Conservation (phyloP, 2,113 vertebrate species). For the Dascyllus trimaculatus region DNA sequence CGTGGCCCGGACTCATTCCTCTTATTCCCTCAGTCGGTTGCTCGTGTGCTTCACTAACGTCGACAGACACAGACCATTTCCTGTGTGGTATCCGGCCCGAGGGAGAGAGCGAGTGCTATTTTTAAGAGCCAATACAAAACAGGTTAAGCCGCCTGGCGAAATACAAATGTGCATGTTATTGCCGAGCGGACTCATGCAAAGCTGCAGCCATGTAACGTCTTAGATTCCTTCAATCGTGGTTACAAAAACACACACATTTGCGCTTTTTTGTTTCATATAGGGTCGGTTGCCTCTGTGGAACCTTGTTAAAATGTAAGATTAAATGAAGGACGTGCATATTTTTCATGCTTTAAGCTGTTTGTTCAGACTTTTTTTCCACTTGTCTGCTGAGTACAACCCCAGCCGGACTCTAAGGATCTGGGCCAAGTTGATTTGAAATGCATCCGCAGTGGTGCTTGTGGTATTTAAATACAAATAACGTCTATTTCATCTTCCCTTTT, state of each 20-base stretch:
- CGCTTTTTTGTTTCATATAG: not conserved
- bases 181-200: slow-evolving; percentile 5
- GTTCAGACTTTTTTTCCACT: slow-evolving; percentile 2
- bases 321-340: slow-evolving; percentile 4
- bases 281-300: not conserved
- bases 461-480: slow-evolving; percentile 7
- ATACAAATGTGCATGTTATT: slow-evolving; percentile 32
- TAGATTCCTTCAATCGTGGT: not conserved
- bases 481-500: slow-evolving; percentile 12
- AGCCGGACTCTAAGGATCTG: not conserved
- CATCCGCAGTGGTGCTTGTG: not conserved
- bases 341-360: not conserved
- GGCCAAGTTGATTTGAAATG: slow-evolving; percentile 8
- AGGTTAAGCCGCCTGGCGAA: slow-evolving; percentile 35
- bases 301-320: slow-evolving; percentile 7
- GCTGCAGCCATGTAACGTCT: not conserved
- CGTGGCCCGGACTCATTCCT: slow-evolving; percentile 24
- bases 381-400: not conserved
- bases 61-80: slow-evolving; percentile 52
- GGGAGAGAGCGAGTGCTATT: slow-evolving; percentile 39
- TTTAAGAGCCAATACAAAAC: slow-evolving; percentile 51
- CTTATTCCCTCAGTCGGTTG: slow-evolving; percentile 32
- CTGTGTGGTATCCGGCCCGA: slow-evolving; percentile 19
- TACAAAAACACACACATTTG: slow-evolving; percentile 6
- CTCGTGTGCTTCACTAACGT: slow-evolving; percentile 39